These are phyloP conservation scores for Acholoe squamosa DNA, from an alignment of 2,888 invertebrate species.

Conservation along the genomic window DNA sequence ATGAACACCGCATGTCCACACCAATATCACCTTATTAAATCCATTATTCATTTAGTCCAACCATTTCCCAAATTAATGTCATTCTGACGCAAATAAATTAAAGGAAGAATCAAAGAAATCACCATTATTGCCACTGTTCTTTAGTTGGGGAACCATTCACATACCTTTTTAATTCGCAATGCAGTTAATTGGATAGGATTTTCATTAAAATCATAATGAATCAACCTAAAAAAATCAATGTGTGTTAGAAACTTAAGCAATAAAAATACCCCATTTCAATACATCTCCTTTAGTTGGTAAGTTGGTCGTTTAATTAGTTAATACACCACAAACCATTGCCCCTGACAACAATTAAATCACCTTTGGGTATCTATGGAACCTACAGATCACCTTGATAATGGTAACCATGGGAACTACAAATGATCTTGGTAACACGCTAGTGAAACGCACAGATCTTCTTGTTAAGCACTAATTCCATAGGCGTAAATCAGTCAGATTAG, in stretches of 20 bases:
- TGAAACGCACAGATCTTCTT: too few relatives aligned
- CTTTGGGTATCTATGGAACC: neutral
- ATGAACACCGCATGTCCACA: neutral
- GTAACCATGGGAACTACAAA: slow-evolving; percentile 25
- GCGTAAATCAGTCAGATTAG: too few relatives aligned
- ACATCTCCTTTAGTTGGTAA: neutral
- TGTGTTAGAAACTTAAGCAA: slow-evolving; percentile 1
- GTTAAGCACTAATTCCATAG: too few relatives aligned
- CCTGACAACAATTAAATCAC: neutral
- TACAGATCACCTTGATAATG: too few relatives aligned
- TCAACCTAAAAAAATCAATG: slow-evolving; percentile 26
- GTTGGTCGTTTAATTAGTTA: neutral
- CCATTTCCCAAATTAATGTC: neutral
- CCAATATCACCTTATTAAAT: neutral
- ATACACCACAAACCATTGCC: neutral
- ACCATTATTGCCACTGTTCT: neutral
- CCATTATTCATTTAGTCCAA: neutral
- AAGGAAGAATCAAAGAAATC: neutral
- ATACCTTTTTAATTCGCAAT: neutral
- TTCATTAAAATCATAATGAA: neutral
- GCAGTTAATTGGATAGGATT: neutral
- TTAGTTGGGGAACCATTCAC: neutral
- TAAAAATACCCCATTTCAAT: neutral
- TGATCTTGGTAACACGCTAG: slow-evolving; percentile 60
- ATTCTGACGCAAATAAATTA: neutral